phyloP scores from a whole-genome alignment of 2,797 vertebrate genomes.

The Fundulus diaphanus region DNA sequence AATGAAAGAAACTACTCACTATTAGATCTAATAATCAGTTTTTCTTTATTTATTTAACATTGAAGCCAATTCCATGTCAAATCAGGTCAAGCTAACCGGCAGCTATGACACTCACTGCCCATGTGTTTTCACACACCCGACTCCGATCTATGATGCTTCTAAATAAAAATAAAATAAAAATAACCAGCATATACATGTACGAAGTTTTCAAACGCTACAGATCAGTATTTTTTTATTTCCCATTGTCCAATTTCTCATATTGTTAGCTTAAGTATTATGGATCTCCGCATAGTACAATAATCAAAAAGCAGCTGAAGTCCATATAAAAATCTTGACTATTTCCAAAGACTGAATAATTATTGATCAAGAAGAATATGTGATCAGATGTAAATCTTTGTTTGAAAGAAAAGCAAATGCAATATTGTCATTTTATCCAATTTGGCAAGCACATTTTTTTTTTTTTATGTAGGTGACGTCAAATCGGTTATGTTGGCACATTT shows the following conservation, averaged over 20 bases:
- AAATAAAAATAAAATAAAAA: too few relatives aligned
- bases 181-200: too few relatives aligned
- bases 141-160: too few relatives aligned
- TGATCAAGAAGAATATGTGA: neutral
- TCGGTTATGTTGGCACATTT: neutral
- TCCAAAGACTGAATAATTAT: neutral
- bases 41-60: neutral
- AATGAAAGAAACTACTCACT: neutral
- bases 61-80: neutral
- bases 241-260: too few relatives aligned
- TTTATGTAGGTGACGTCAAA: neutral
- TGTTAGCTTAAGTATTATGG: too few relatives aligned
- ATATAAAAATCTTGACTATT: neutral
- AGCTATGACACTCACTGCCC: too few relatives aligned
- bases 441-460: neutral
- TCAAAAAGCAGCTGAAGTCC: neutral
- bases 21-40: neutral
- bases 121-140: too few relatives aligned
- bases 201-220: neutral
- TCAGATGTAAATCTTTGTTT: neutral
- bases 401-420: neutral
- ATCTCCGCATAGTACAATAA: too few relatives aligned
- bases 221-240: neutral
- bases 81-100: neutral
- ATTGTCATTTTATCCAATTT: neutral